These are phyloP conservation scores for Trogon melanurus DNA, from an alignment of 2,113 vertebrate genomes.

Conservation along the genomic window DNA sequence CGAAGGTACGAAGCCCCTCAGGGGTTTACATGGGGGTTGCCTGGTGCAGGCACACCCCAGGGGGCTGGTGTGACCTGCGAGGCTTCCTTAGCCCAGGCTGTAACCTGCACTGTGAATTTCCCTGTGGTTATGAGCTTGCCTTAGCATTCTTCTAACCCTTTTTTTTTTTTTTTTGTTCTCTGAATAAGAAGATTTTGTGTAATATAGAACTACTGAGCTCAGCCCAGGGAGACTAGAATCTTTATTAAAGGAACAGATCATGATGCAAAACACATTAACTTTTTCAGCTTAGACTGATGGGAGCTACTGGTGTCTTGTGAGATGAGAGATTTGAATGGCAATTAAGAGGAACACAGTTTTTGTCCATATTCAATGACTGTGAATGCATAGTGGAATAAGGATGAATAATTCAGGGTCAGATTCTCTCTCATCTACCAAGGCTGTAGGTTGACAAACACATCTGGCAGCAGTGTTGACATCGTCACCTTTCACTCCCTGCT, in stretches of 20 bases:
- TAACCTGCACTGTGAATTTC: neutral
- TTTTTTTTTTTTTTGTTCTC: neutral
- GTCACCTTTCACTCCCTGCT: neutral
- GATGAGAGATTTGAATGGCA: neutral
- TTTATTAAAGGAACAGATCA: constrained; percentile 17
- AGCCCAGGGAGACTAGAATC: neutral
- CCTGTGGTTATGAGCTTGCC: neutral
- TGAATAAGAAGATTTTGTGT: constrained; percentile 3
- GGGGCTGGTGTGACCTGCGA: neutral
- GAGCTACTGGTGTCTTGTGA: neutral
- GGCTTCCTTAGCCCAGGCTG: neutral
- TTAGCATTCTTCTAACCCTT: neutral
- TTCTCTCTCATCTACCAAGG: neutral
- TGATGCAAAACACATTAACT: neutral
- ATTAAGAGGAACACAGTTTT: neutral
- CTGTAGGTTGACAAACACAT: neutral
- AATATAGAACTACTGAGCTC: neutral
- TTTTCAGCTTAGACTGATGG: neutral
- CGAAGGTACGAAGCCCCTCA: neutral
- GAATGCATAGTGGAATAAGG: neutral
- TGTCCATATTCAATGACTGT: neutral
- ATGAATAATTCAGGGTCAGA: neutral
- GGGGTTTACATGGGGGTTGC: neutral
- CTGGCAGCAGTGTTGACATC: neutral
- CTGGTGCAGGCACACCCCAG: neutral